A percentile compares a stretch with the other conserved stretches of the same genome.
phyloP scores from a whole-genome alignment of 2,797 vertebrate species.

The Epinephelus malabaricus region DNA sequence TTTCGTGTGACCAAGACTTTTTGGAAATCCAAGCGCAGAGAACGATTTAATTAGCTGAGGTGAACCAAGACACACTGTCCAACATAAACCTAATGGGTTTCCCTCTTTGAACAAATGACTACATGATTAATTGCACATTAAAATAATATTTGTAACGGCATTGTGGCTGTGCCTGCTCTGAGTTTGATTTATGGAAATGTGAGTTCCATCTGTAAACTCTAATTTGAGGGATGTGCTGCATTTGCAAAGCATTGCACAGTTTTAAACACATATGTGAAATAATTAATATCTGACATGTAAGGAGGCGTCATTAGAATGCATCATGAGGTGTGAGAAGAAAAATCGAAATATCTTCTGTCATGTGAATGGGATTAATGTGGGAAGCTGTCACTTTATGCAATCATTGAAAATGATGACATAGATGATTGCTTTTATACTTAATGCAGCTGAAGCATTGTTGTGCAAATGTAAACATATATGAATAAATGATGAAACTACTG shows the following conservation, averaged over 20 bases:
- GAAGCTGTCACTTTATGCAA: neutral
- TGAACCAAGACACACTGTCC: neutral
- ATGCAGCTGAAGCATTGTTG: neutral
- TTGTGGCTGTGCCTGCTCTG: too few species aligned
- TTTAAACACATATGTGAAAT: neutral
- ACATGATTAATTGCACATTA: neutral
- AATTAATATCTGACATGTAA: neutral
- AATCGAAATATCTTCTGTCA: neutral
- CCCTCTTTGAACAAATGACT: neutral
- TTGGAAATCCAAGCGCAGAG: neutral
- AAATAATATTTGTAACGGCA: slow-evolving; percentile 8
- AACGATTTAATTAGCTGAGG: neutral
- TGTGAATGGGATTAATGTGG: neutral
- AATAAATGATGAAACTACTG: neutral
- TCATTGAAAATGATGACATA: neutral
- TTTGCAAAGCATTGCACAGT: neutral
- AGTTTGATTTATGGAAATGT: neutral
- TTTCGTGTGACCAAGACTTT: neutral
- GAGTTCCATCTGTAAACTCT: neutral
- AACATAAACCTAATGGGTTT: neutral
- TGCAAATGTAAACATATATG: neutral
- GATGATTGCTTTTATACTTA: too few species aligned
- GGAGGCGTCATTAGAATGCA: neutral
- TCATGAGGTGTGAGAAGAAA: neutral
- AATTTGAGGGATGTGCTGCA: neutral